Conservation (phyloP, 2,888 invertebrate species). For the Drosophila bunnanda region DNA sequence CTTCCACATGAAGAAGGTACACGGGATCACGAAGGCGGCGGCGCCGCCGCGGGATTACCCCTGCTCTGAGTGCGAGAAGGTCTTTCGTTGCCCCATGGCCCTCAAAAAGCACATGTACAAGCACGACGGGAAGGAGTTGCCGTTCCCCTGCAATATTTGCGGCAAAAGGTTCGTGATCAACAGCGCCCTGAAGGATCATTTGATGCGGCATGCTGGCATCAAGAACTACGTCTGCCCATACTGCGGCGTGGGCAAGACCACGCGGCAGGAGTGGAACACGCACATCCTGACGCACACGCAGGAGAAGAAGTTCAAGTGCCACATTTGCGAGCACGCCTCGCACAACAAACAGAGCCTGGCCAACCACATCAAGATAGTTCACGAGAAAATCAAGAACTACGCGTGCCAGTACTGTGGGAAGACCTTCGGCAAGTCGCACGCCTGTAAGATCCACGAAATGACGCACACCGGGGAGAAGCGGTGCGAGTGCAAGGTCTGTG, state of each 20-base stretch:
- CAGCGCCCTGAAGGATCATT: constrained; percentile 82
- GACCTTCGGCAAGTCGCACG: constrained; percentile 82
- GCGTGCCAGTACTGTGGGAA: constrained; percentile 82
- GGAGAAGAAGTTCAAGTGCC: constrained; percentile 83
- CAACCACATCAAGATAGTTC: constrained; percentile 81
- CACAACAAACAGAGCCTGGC: constrained; percentile 82
- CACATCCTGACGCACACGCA: constrained; percentile 83
- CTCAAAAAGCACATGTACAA: constrained; percentile 83
- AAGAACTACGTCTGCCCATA: constrained; percentile 83
- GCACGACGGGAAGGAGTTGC: constrained; percentile 82
- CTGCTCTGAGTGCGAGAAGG: constrained; percentile 82
- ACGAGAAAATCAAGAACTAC: constrained; percentile 82
- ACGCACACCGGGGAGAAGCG: constrained; percentile 82
- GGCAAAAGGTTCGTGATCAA: constrained; percentile 83
- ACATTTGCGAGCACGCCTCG: constrained; percentile 81
- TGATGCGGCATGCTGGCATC: constrained; percentile 83
- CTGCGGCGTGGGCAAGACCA: constrained; percentile 83
- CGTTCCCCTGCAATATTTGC: constrained; percentile 82
- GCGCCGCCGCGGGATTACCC: constrained; percentile 78
- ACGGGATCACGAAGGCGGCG: constrained; percentile 73
- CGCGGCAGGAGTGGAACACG: constrained; percentile 82
- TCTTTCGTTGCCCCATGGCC: constrained; percentile 82
- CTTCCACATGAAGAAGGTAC: constrained; percentile 80
- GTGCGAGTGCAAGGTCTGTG: constrained; percentile 82
- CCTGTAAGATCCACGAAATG: constrained; percentile 83